Conservation (phyloP, 23 tunicate species). For the Ciona savignyi region DNA sequence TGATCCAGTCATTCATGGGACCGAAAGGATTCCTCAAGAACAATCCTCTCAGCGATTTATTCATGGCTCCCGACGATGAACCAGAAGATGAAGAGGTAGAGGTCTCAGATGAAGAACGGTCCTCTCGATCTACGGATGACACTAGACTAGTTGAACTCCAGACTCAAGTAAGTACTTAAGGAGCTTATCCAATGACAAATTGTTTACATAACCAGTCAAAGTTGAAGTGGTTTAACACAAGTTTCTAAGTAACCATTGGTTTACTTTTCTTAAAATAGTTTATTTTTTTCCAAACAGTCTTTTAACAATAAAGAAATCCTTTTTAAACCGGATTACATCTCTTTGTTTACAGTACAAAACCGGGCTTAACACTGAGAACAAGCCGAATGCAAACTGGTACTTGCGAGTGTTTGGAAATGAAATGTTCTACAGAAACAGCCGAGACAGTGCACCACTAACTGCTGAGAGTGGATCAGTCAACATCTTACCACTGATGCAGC, state of each 20-base stretch:
- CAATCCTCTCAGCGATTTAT: no score
- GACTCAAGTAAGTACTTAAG: neutral
- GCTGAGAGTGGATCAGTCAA: constrained; percentile 11
- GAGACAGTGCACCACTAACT: neutral
- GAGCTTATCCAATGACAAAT: no score
- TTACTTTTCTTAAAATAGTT: neutral
- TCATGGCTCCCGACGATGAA: constrained; percentile 12
- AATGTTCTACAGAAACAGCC: constrained; percentile 57
- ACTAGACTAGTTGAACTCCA: constrained; percentile 12
- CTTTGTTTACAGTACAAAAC: constrained; percentile 11
- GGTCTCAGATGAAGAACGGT: constrained; percentile 18
- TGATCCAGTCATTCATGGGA: constrained; percentile 35
- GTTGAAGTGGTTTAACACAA: no score
- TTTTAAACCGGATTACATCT: no score
- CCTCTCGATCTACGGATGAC: neutral
- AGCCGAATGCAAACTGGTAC: constrained; percentile 50
- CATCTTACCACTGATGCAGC: constrained; percentile 14
- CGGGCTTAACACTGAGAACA: constrained; percentile 6
- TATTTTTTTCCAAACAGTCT: no score
- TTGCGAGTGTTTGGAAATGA: constrained; percentile 82
- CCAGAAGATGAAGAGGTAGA: constrained; percentile 32
- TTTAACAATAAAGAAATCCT: no score
- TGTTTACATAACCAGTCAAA: no score
- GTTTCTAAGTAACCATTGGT: no score
- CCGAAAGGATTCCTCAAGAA: no score